Evolutionary conservation across 2,113 vertebrate genomes (phyloP).

Genomic region (Campylomormyrus tamandua): DNA sequence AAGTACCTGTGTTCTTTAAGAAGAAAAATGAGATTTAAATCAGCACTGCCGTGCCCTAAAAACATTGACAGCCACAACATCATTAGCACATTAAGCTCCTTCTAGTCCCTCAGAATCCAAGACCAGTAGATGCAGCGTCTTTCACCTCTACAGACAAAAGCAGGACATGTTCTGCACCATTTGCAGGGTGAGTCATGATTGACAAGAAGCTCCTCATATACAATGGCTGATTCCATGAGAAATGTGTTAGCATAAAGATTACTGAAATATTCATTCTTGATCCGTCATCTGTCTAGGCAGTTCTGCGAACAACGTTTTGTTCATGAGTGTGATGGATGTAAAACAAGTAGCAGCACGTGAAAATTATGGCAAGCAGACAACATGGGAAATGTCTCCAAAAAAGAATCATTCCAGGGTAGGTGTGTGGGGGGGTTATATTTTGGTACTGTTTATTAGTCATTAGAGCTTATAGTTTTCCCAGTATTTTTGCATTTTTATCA

Average conservation of each 20-base stretch:
- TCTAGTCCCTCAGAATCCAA: background rate
- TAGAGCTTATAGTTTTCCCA: background rate
- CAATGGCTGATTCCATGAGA: conserved; percentile 6
- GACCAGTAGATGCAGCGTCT: background rate
- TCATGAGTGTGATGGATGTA: conserved; percentile 49
- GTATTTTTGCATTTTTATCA: background rate
- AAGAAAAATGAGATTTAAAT: conserved; percentile 18
- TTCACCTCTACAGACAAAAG: background rate
- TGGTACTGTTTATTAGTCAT: background rate
- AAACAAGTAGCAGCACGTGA: conserved; percentile 33
- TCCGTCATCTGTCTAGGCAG: conserved; percentile 56
- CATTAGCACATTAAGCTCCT: background rate
- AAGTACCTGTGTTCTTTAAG: conserved; percentile 10
- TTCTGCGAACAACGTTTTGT: conserved; percentile 41
- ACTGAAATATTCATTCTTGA: conserved; percentile 32
- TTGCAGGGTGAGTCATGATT: conserved; percentile 16
- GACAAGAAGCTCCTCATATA: background rate
- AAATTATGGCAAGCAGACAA: background rate
- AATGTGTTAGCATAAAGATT: conserved; percentile 11
- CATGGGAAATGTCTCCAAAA: background rate
- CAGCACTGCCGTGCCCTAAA: background rate
- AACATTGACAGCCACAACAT: background rate
- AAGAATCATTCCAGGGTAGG: background rate
- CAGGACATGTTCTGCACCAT: background rate
- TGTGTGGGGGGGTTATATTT: background rate